Evolutionary conservation across 1,140 invertebrate species (phyloP).

Genomic region (Drosophila elegans): DNA sequence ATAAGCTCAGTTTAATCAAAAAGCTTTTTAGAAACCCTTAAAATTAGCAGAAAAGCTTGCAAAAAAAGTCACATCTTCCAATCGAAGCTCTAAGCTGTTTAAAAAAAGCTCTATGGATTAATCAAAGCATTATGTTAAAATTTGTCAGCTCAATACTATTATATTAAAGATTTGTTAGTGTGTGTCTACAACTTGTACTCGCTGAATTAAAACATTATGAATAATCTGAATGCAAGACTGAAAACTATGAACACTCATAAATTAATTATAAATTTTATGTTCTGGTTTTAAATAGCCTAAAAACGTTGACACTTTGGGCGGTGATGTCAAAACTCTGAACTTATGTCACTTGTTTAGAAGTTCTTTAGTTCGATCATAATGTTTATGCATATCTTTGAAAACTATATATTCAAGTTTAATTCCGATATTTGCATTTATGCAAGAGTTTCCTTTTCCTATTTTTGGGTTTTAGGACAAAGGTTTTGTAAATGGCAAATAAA

Average conservation of each 20-base stretch:
- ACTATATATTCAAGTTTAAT: too few relatives aligned
- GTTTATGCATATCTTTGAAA: too few relatives aligned
- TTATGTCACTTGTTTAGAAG: background rate
- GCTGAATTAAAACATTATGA: conserved; percentile 1
- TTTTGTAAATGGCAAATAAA: background rate
- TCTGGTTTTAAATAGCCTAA: background rate
- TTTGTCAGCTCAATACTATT: background rate
- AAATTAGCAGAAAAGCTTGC: conserved; percentile 15
- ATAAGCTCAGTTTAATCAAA: background rate
- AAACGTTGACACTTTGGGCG: background rate
- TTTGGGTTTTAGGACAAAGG: background rate
- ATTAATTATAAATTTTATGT: background rate
- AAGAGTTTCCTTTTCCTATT: background rate
- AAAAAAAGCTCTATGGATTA: conserved; percentile 16
- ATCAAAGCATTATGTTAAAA: conserved; percentile 9
- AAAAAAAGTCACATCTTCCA: conserved; percentile 2
- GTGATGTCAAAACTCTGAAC: too few relatives aligned
- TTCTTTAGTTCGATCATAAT: background rate
- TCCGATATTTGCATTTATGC: background rate
- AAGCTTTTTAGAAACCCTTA: conserved; percentile 2
- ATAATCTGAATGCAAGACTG: background rate
- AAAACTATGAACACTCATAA: background rate
- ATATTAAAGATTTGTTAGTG: background rate
- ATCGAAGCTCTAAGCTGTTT: background rate
- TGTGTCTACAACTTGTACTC: background rate